Evolutionary conservation across 2,797 vertebrate species (phyloP).

Genomic region (Brachyrhaphis roseni): DNA sequence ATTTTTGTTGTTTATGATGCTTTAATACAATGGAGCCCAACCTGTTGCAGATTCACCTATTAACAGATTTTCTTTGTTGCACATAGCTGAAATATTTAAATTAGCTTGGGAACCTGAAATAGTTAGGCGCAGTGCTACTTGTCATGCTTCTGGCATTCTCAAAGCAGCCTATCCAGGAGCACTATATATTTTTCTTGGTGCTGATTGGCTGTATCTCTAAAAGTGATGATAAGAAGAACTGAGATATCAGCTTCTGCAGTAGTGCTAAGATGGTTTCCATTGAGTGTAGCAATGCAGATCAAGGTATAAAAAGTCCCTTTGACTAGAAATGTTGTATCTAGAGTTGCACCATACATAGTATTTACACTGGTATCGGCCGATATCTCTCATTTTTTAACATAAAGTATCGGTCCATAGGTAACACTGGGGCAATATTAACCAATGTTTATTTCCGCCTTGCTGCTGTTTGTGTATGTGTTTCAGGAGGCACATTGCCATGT

Average conservation of each 20-base stretch:
- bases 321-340: not conserved
- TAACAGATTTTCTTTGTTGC: not conserved
- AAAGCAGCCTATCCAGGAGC: not conserved
- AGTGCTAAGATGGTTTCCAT: no score
- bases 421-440: not conserved
- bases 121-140: not conserved
- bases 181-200: not conserved
- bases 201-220: not conserved
- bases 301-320: not conserved
- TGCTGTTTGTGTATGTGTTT: not conserved
- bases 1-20: not conserved
- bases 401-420: not conserved
- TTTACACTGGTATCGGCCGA: not conserved
- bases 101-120: not conserved
- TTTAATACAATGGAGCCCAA: not conserved
- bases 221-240: not conserved
- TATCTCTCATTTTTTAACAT: not conserved
- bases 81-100: not conserved
- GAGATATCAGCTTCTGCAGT: not conserved
- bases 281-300: no score
- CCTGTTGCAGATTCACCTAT: not conserved
- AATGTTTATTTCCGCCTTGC: not conserved
- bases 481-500: not conserved
- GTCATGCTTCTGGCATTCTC: not conserved
- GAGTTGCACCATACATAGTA: not conserved